phyloP scores from a whole-genome alignment of 2,797 vertebrate species.

The Lagocephalus sceleratus region DNA sequence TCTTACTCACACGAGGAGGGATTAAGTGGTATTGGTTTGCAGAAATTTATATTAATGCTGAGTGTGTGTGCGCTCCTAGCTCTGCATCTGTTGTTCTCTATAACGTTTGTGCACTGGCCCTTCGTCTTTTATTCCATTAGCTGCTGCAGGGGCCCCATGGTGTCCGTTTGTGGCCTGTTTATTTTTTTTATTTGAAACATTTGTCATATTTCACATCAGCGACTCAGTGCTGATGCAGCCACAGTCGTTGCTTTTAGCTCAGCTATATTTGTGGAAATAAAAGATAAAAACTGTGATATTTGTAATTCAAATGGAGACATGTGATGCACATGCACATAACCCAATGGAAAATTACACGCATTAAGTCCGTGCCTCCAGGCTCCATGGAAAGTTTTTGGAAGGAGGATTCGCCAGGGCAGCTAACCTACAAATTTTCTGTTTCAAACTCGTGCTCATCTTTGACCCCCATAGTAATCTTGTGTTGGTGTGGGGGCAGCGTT shows the following conservation, averaged over 20 bases:
- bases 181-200: background rate
- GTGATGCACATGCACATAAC: background rate
- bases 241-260: slow-evolving; percentile 23
- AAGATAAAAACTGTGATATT: slow-evolving; percentile 2
- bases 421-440: slow-evolving; percentile 5
- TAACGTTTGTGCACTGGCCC: slow-evolving; percentile 22
- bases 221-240: slow-evolving; percentile 9
- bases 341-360: slow-evolving; percentile 1
- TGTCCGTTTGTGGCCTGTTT: slow-evolving; percentile 23
- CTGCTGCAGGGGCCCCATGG: slow-evolving; percentile 8
- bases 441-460: slow-evolving; percentile 3
- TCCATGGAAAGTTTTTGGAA: slow-evolving; percentile 1
- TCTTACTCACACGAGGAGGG: slow-evolving; percentile 33
- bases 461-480: background rate
- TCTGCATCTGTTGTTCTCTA: slow-evolving; percentile 15
- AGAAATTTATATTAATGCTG: slow-evolving; percentile 46
- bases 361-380: slow-evolving; percentile 2
- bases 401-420: background rate
- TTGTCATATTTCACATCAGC: slow-evolving; percentile 8
- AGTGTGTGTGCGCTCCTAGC: slow-evolving; percentile 24
- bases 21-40: slow-evolving; percentile 45
- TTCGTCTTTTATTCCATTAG: slow-evolving; percentile 10
- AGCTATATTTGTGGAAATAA: background rate
- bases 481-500: background rate
- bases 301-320: slow-evolving; percentile 5